Base-by-base conservation (phyloP, 2,113 vertebrate species). In the Scophthalmus maximus region DNA sequence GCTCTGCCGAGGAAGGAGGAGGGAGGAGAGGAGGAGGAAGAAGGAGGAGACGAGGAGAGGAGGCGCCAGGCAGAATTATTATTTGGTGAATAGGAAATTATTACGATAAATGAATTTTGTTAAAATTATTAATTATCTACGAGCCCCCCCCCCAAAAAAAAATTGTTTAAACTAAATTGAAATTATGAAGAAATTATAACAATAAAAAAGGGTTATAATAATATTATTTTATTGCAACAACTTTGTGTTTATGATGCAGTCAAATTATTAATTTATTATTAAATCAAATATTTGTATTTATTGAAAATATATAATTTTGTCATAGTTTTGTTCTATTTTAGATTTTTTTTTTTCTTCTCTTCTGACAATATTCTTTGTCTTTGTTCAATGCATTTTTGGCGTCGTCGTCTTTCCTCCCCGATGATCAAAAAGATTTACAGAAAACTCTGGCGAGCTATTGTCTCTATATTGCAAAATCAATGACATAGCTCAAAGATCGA, bases 351-450 rank as follows among this genome's bases (percentile, higher is more conserved):
- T n/a, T 17, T 2, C 32, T 22, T 22, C n/a, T n/a, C n/a, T n/a
- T n/a, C n/a, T n/a, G n/a, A n/a, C n/a, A n/a, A n/a, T n/a, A n/a
- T n/a, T n/a, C 29, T 34, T 6, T 46, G 32, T 68, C 56, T 81
- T 63, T 77, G 67, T 67, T 12, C 34, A 29, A 73, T 59, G 57
- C 55, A n/a, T 61, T 50, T n/a, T n/a, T n/a, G 11, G 36, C 36
- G 12, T 30, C 49, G 51, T 56, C 50, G 51, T 64, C 52, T 65
- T 46, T 74, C 52, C 52, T 65, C 47, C 72, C 52, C 71, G 50
- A 68, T 82, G 63, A 74, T 83, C 58, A 50, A 6, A 50, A 6
- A 83, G 78, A 78, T 77, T 83, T 87, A 82, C 79, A 73, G 58
- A 38, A 32, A 18, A 53, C 70, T 18, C 51, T 20, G 49, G 49